Conservation (phyloP, 2,797 vertebrate genomes). For the Chlorospingus semifuscus region DNA sequence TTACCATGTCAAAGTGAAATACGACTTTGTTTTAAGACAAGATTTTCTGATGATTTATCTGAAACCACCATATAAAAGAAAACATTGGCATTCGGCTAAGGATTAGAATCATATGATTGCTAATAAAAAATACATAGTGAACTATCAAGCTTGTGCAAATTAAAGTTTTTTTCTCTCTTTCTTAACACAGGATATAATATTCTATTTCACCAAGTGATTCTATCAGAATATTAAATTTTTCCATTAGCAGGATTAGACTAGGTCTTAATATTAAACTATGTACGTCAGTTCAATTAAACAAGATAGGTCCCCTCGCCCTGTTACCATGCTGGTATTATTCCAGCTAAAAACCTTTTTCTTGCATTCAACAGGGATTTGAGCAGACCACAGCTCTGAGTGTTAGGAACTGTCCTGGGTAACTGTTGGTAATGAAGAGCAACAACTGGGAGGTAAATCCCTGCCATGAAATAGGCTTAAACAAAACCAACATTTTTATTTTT, state of each 20-base stretch:
- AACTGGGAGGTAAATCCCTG: constrained; percentile 6
- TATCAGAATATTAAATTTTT: constrained; percentile 66
- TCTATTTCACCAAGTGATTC: constrained; percentile 52
- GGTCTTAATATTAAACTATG: constrained; percentile 50
- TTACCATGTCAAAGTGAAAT: not conserved
- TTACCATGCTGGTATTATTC: not conserved
- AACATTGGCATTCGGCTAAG: constrained; percentile 11
- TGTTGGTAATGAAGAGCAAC: not conserved
- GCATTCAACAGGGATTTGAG: not conserved
- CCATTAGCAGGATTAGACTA: constrained; percentile 61
- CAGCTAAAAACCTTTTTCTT: not conserved
- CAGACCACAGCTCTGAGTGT: not conserved
- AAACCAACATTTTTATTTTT: constrained; percentile 27
- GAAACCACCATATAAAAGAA: constrained; percentile 30
- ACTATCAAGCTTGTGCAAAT: constrained; percentile 53
- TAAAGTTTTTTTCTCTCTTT: not conserved
- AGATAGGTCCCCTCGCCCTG: not conserved
- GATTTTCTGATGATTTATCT: not conserved
- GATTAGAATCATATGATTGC: constrained; percentile 40
- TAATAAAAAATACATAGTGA: constrained; percentile 59
- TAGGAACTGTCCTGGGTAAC: not conserved
- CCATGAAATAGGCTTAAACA: not conserved
- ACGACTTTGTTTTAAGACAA: constrained; percentile 27
- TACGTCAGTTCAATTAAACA: constrained; percentile 38
- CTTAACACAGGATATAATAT: constrained; percentile 46